Percentiles rank a stretch among this genome's conserved stretches.
These are phyloP conservation scores for Notospermus geniculatus DNA, from an alignment of 1,140 invertebrate species.

Conservation along the genomic window DNA sequence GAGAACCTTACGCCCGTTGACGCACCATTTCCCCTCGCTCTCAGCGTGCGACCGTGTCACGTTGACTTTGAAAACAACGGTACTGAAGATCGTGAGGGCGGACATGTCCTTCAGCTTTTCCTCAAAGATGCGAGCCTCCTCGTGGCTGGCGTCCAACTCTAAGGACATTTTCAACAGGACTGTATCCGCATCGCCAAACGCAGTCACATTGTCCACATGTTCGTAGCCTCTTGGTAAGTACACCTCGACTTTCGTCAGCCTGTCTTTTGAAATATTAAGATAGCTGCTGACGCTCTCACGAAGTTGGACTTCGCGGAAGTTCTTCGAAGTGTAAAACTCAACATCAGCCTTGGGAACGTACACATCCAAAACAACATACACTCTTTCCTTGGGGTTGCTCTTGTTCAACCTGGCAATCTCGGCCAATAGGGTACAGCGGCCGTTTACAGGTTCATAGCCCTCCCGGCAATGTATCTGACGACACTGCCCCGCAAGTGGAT, in stretches of 20 bases:
- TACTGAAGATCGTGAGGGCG: not conserved
- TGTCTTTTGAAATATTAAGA: not conserved
- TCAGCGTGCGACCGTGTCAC: not conserved
- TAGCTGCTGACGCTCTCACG: not conserved
- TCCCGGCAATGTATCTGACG: not conserved
- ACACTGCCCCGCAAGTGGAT: slow-evolving; percentile 4
- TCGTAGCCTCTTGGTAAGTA: too few relatives aligned
- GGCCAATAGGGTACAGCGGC: not conserved
- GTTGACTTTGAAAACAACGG: not conserved
- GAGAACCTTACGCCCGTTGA: slow-evolving; percentile 17
- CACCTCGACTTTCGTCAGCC: not conserved
- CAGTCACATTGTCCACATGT: not conserved
- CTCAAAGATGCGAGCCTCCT: not conserved
- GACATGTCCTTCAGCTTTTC: not conserved
- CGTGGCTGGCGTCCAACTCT: not conserved
- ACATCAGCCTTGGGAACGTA: not conserved
- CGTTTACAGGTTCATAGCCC: slow-evolving; percentile 1
- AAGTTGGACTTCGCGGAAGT: not conserved
- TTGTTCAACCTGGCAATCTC: not conserved
- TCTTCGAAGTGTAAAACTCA: not conserved
- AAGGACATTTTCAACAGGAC: not conserved
- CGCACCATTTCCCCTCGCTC: slow-evolving; percentile 19
- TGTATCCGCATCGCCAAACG: not conserved
- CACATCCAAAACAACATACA: not conserved
- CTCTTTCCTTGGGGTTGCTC: not conserved